Conservation (phyloP, 2,888 invertebrate genomes). For the Podotricha telesiphe region DNA sequence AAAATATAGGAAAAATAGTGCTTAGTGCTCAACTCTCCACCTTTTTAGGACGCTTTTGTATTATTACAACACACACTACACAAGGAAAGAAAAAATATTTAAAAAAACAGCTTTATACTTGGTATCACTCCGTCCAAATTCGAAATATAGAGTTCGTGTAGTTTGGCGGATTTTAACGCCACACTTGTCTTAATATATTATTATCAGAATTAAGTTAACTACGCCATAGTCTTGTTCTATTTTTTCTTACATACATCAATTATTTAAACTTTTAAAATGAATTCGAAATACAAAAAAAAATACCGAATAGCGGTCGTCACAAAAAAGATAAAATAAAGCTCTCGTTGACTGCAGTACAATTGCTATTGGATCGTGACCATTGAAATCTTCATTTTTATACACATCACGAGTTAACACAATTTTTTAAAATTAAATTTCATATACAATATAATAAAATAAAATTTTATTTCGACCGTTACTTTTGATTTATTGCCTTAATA, state of each 20-base stretch:
- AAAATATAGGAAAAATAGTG: too few relatives aligned
- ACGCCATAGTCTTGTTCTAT: background rate
- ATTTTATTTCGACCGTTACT: slow-evolving; percentile 12
- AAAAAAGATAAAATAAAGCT: slow-evolving; percentile 10
- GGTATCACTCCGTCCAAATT: too few relatives aligned
- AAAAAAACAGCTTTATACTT: too few relatives aligned
- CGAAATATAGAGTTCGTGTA: too few relatives aligned
- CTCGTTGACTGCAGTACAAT: slow-evolving; percentile 6
- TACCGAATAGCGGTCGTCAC: background rate
- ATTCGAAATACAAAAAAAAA: background rate
- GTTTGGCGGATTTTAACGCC: too few relatives aligned
- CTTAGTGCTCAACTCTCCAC: too few relatives aligned
- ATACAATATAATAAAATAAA: slow-evolving; percentile 9
- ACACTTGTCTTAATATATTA: too few relatives aligned
- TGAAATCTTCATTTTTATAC: slow-evolving; percentile 33
- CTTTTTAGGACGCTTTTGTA: too few relatives aligned
- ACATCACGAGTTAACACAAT: slow-evolving; percentile 31
- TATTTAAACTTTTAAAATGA: background rate
- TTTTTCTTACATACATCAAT: background rate
- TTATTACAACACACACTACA: too few relatives aligned
- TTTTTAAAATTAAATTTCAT: slow-evolving; percentile 23
- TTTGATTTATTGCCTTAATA: slow-evolving; percentile 17
- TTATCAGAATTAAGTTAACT: too few relatives aligned
- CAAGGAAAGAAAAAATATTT: too few relatives aligned
- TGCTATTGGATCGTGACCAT: slow-evolving; percentile 23